These are phyloP conservation scores for Mactra quadrangularis DNA, from an alignment of 1,140 invertebrate species.

Conservation along the genomic window DNA sequence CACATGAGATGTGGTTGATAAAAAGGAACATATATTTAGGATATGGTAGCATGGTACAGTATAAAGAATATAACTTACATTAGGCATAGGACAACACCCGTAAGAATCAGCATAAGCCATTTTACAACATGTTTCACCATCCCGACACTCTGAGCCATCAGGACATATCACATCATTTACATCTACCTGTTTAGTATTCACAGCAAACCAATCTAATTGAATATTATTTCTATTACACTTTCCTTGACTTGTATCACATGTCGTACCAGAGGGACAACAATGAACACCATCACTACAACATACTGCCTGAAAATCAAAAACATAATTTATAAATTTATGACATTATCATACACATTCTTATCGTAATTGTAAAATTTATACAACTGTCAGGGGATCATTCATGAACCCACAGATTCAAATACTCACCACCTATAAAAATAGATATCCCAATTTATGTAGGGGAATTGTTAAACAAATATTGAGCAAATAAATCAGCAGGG, in stretches of 20 bases:
- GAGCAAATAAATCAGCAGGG: too few species aligned
- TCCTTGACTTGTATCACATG: slow-evolving; percentile 70
- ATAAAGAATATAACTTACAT: too few species aligned
- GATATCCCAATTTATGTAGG: too few species aligned
- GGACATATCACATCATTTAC: slow-evolving; percentile 67
- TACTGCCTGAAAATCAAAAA: slow-evolving; percentile 66
- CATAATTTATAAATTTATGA: slow-evolving; percentile 51
- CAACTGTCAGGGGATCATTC: slow-evolving; percentile 57
- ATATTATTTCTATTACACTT: slow-evolving; percentile 49
- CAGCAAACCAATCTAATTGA: slow-evolving; percentile 50
- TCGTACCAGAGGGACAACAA: slow-evolving; percentile 77
- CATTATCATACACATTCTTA: slow-evolving; percentile 55
- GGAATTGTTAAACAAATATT: too few species aligned
- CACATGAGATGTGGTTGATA: too few species aligned
- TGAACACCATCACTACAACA: slow-evolving; percentile 78
- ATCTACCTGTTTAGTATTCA: slow-evolving; percentile 46
- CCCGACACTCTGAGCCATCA: slow-evolving; percentile 76
- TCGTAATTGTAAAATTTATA: too few species aligned
- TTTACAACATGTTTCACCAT: slow-evolving; percentile 82
- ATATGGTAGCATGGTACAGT: too few species aligned
- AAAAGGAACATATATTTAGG: too few species aligned
- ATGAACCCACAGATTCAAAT: slow-evolving; percentile 64
- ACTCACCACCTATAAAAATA: too few species aligned
- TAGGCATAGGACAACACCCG: slow-evolving; percentile 77
- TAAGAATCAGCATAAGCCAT: slow-evolving; percentile 68